Evolutionary conservation across 64 coral and sea anemone species (phyloP), one percentile per base, ranked within the genome.

Genomic region (Pocillopora verrucosa): DNA sequence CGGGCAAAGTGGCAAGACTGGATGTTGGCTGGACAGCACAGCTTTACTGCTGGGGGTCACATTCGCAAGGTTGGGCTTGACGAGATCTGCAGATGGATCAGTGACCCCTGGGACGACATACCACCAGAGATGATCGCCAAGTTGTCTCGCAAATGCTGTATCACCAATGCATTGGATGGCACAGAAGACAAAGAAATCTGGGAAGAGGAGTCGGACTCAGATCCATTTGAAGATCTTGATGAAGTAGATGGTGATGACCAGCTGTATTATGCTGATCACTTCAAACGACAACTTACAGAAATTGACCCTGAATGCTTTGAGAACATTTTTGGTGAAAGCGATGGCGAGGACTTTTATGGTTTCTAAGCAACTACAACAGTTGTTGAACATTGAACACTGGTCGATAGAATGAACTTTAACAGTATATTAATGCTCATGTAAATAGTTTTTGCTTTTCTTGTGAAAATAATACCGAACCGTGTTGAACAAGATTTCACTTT

Each of bases 81-180:
- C 15, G 10, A 61, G 60, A 81, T 81, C 22, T 81, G 79, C 56
- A 11, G 5, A 22, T 81, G 51, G 79, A 81, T 81, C 56, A 16
- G 13, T 13, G 34, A 81, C 16, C 0, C 79, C 14, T 92, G 83
- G 83, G 65, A 87, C 13, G 65, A 72, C 58, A 92, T 92, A 22
- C 83, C 91, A 79, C 25, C 12, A 0, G 83, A 87, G 76, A 3
- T 92, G 5, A 34, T 92, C 41, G 16, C 14, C 34, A 80, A 78
- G 63, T 87, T 76, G 1, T 92, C 87, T 69, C 75, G 59, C 37
- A 80, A 73, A 38, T 92, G 91, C 77, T 41, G 83, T 11, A 80
- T 92, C 30, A 80, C 91, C 0, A 87, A 87, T 35, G 64, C 73
- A 0, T 22, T 87, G 37, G 91, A 92, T 79, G 84, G 91, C 64